A percentile compares a stretch with the other conserved stretches of the same genome.
Conservation (phyloP, 2,797 vertebrate genomes). For the Hipposideros larvatus region DNA sequence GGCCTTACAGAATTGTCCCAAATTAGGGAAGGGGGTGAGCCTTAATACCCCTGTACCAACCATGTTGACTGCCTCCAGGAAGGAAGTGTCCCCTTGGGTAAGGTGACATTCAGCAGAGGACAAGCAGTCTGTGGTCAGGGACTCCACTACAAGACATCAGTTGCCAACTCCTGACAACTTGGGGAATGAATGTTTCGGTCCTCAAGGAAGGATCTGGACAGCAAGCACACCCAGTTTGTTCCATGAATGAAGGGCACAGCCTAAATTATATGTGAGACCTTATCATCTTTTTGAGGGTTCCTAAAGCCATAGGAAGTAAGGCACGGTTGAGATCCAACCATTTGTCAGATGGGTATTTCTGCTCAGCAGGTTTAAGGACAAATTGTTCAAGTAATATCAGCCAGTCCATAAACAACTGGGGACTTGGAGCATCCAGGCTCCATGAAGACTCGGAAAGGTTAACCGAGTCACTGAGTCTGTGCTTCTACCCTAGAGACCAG, state of each 20-base stretch:
- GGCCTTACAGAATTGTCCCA: not conserved
- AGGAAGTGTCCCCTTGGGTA: not conserved
- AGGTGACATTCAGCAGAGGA: not conserved
- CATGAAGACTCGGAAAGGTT: not conserved
- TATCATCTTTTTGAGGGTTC: not conserved
- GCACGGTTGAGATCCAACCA: not conserved
- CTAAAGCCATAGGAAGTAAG: not conserved
- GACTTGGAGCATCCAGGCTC: not conserved
- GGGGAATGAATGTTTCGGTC: not conserved
- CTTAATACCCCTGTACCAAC: not conserved
- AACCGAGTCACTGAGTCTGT: not conserved
- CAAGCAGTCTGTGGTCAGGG: not conserved
- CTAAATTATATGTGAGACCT: not conserved
- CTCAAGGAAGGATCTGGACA: not conserved
- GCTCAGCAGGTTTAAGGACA: not conserved
- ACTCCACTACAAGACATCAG: not conserved
- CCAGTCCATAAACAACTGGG: not conserved
- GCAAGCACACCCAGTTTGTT: not conserved
- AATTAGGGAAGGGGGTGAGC: not conserved
- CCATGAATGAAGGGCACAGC: not conserved
- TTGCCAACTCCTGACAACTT: not conserved
- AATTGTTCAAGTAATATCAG: not conserved
- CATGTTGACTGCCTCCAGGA: not conserved
- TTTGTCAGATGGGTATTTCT: not conserved
- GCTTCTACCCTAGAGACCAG: not conserved